Conservation (phyloP, 2,888 invertebrate species). For the Serrognathus titanus region DNA sequence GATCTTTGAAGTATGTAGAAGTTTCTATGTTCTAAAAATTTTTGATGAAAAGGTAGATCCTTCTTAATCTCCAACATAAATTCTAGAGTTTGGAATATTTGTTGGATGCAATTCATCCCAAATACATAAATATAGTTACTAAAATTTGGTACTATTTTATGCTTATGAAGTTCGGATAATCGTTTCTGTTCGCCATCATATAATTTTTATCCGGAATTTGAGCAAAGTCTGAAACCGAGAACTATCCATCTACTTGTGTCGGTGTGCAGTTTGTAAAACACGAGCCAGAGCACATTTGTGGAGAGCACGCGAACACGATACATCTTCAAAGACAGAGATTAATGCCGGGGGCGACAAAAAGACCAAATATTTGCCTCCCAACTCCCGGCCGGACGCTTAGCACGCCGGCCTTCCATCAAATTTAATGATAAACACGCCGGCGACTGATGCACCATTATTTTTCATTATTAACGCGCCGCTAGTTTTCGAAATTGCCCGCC, state of each 20-base stretch:
- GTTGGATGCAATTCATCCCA: too few species aligned
- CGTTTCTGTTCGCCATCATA: too few species aligned
- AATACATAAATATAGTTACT: too few species aligned
- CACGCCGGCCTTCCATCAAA: constrained; percentile 43
- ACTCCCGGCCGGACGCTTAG: constrained; percentile 24
- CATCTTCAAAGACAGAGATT: constrained; percentile 38
- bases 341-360: constrained; percentile 36
- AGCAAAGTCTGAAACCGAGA: too few species aligned
- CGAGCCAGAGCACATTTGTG: constrained; percentile 16
- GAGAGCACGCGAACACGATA: constrained; percentile 28
- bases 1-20: too few species aligned
- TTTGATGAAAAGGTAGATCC: too few species aligned
- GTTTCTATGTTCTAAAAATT: too few species aligned
- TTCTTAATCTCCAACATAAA: too few species aligned
- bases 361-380: constrained; percentile 36
- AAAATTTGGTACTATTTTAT: too few species aligned
- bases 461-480: constrained; percentile 48
- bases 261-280: not conserved
- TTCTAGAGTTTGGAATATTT: too few species aligned
- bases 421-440: constrained; percentile 47
- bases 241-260: not conserved
- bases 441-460: constrained; percentile 49
- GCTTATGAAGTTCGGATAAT: too few species aligned
- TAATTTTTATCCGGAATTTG: too few species aligned
- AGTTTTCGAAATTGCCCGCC: constrained; percentile 45